phyloP scores from a whole-genome alignment of 35 echinoderm and acorn worm species.

The Heliocidaris tuberculata region DNA sequence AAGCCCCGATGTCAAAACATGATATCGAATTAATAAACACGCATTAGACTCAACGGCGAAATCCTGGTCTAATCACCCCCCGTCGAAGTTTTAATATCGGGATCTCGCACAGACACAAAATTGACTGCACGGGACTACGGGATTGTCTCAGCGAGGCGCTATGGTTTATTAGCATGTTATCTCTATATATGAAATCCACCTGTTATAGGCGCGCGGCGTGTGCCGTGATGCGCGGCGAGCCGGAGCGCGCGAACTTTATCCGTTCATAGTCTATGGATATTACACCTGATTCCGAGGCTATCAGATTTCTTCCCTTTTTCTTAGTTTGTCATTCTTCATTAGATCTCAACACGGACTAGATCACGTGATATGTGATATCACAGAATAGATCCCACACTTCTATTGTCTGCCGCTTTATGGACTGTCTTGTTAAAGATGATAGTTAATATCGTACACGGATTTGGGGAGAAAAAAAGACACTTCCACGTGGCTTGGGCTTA shows the following conservation, averaged over 20 bases:
- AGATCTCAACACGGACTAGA: not conserved
- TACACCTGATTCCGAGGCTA: constrained; percentile 25
- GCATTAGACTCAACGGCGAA: not conserved
- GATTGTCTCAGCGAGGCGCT: not conserved
- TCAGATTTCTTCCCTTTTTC: constrained; percentile 1
- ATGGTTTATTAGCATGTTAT: constrained; percentile 6
- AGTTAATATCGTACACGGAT: no score
- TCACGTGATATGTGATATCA: not conserved
- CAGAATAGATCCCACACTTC: not conserved
- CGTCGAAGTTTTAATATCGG: not conserved
- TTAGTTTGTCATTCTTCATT: constrained; percentile 31
- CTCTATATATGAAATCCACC: constrained; percentile 30
- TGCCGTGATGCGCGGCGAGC: not conserved
- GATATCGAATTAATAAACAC: constrained; percentile 40
- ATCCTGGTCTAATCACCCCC: not conserved
- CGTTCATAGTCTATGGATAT: constrained; percentile 33
- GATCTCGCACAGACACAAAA: not conserved
- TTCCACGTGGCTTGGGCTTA: no score
- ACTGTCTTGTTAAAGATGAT: not conserved
- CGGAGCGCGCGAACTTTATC: constrained; percentile 26
- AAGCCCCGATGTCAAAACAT: constrained; percentile 27
- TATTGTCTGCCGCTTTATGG: not conserved
- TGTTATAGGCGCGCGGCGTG: constrained; percentile 17
- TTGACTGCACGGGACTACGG: not conserved
- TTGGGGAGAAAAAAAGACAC: no score